Conservation (phyloP, 2,797 vertebrate species). For the Merluccius polli region DNA sequence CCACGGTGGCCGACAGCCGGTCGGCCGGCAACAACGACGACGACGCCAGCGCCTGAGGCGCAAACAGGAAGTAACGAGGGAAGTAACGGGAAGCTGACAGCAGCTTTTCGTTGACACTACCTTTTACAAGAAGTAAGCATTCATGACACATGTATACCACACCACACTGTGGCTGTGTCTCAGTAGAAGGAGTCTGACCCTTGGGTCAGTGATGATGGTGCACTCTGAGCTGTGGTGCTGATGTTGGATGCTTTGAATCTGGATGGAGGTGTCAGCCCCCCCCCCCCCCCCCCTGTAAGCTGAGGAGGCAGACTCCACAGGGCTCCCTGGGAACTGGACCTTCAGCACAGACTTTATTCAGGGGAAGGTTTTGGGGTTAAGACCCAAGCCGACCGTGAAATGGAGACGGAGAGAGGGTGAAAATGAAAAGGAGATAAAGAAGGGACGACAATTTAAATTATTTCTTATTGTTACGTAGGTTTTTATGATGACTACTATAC, state of each 20-base stretch:
- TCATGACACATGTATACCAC: constrained; percentile 10
- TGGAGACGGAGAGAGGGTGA: background rate
- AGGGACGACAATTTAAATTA: background rate
- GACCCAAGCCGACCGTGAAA: constrained; percentile 12
- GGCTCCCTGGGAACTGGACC: background rate
- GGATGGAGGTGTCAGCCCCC: background rate
- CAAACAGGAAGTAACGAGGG: background rate
- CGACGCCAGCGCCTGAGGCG: constrained; percentile 77
- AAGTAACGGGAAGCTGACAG: background rate
- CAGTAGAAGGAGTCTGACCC: background rate
- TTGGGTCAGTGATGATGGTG: background rate
- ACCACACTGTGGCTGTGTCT: background rate
- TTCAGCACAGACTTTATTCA: constrained; percentile 17
- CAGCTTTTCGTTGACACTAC: background rate
- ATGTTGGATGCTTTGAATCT: background rate
- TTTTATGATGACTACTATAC: background rate
- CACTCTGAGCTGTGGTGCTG: background rate
- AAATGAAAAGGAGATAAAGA: background rate
- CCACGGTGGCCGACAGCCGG: constrained; percentile 73
- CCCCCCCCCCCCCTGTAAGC: background rate
- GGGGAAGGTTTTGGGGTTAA: constrained; percentile 26
- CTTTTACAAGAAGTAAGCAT: constrained; percentile 17
- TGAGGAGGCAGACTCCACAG: background rate
- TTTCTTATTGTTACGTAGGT: background rate
- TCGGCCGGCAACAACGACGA: constrained; percentile 80